Conservation (phyloP, 2,797 vertebrate species). For the Sebastiscus tertius region DNA sequence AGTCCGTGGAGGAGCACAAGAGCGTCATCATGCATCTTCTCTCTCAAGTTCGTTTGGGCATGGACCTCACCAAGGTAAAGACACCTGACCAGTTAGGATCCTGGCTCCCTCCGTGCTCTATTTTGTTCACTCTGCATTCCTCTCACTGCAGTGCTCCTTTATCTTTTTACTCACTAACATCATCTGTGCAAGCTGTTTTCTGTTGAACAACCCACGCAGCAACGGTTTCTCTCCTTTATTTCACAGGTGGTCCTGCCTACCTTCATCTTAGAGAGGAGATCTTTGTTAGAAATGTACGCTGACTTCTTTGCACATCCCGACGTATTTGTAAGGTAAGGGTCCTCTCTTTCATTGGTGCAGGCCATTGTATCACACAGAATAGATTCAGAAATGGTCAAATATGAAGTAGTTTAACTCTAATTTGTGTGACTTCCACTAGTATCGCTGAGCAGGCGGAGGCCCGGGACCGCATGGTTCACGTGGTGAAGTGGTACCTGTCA, state of each 20-base stretch:
- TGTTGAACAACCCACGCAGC: background rate
- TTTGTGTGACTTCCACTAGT: slow-evolving; percentile 68
- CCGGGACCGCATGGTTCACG: slow-evolving; percentile 94
- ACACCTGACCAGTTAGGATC: background rate
- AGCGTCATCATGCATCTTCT: slow-evolving; percentile 99
- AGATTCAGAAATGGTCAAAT: background rate
- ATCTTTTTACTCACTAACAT: background rate
- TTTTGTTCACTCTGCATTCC: background rate
- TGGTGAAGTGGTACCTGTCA: slow-evolving; percentile 98
- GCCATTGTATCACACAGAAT: background rate
- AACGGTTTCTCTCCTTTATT: slow-evolving; percentile 5
- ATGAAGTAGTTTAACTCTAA: background rate
- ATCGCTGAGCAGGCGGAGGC: slow-evolving; percentile 95
- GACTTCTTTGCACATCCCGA: slow-evolving; percentile 99
- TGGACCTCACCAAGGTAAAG: slow-evolving; percentile 99
- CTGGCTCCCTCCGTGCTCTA: background rate
- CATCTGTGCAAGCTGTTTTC: background rate
- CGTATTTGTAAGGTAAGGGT: slow-evolving; percentile 94
- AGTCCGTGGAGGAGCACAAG: slow-evolving; percentile 98
- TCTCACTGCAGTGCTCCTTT: background rate
- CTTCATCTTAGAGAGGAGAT: slow-evolving; percentile 97
- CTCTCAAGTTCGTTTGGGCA: slow-evolving; percentile 96
- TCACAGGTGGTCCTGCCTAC: slow-evolving; percentile 96
- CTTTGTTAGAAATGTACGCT: slow-evolving; percentile 98
- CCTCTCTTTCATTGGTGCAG: background rate